phyloP scores from a whole-genome alignment of 2,113 vertebrate genomes.

The Petrocephalus zakoni region DNA sequence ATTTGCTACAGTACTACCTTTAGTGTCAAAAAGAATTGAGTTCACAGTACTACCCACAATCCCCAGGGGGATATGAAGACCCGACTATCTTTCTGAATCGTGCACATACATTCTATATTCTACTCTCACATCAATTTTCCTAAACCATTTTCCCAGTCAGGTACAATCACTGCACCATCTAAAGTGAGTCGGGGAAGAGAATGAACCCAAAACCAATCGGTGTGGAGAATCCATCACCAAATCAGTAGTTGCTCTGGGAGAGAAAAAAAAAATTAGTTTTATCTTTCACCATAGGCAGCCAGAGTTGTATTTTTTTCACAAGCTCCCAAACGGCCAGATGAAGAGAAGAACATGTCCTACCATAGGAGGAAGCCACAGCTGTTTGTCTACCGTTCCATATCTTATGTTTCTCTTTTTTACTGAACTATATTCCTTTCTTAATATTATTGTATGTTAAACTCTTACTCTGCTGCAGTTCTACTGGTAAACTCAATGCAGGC shows the following conservation, averaged over 20 bases:
- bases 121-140: not conserved
- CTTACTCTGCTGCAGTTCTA: slow-evolving; percentile 38
- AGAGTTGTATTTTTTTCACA: not conserved
- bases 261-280: not conserved
- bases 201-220: not conserved
- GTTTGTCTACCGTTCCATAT: slow-evolving; percentile 40
- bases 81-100: not conserved
- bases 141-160: not conserved
- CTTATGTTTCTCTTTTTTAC: slow-evolving; percentile 10
- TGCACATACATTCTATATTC: not conserved
- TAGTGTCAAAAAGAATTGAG: not conserved
- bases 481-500: slow-evolving; percentile 44
- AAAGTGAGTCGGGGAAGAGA: not conserved
- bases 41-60: slow-evolving; percentile 6
- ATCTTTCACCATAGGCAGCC: not conserved
- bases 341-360: slow-evolving; percentile 66
- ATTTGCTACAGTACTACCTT: not conserved
- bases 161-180: not conserved
- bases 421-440: not conserved
- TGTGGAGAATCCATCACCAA: not conserved
- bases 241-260: not conserved
- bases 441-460: slow-evolving; percentile 13
- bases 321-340: not conserved
- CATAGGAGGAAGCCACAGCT: slow-evolving; percentile 34
- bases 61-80: not conserved